Conservation (phyloP, 2,888 invertebrate genomes). For the Folsomia manolachei region DNA sequence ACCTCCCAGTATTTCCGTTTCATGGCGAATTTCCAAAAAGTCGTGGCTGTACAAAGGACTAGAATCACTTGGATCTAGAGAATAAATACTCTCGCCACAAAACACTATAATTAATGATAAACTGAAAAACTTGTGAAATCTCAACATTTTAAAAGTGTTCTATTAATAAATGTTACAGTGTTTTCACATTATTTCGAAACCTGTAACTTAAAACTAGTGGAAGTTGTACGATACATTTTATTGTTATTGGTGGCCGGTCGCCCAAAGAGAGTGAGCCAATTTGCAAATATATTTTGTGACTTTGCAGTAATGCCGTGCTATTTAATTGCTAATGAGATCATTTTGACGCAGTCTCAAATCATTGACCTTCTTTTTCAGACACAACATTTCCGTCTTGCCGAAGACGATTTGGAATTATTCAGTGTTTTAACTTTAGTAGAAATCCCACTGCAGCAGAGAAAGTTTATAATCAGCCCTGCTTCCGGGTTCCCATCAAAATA, state of each 20-base stretch:
- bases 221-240: background rate
- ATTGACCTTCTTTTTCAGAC: background rate
- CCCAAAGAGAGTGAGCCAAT: background rate
- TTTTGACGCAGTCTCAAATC: background rate
- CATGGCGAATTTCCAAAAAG: background rate
- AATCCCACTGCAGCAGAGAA: no score
- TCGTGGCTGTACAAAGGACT: background rate
- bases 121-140: background rate
- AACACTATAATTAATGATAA: background rate
- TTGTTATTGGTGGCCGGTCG: background rate
- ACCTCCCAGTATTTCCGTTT: no score
- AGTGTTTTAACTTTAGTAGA: no score
- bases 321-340: background rate
- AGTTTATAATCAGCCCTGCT: no score
- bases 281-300: background rate
- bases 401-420: no score
- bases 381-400: no score
- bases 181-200: no score
- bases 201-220: background rate
- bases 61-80: no score
- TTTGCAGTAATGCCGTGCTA: background rate
- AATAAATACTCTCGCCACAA: no score
- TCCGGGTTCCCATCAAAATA: no score
- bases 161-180: no score
- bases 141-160: background rate